Conservation (phyloP, 2,113 vertebrate genomes). For the Proterorhinus semilunaris region DNA sequence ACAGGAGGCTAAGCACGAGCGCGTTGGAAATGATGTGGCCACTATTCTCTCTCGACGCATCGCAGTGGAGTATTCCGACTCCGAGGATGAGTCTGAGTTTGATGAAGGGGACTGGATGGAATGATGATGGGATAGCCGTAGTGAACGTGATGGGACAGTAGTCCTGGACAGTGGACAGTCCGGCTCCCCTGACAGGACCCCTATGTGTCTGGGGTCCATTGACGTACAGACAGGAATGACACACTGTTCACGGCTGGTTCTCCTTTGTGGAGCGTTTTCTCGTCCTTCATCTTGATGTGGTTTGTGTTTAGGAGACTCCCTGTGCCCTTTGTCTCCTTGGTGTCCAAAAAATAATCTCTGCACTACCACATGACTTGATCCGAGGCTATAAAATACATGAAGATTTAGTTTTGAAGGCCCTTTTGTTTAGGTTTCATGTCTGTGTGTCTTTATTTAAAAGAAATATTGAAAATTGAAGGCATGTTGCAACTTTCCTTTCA, state of each 20-base stretch:
- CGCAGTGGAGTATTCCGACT: conserved; percentile 97
- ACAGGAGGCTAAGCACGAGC: conserved; percentile 96
- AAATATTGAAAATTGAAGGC: conserved; percentile 44
- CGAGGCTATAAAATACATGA: conserved; percentile 54
- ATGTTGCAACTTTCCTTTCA: conserved; percentile 52
- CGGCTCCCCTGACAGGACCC: conserved; percentile 6
- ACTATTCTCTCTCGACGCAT: conserved; percentile 97
- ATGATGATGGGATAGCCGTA: conserved; percentile 58
- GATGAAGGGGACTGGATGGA: conserved; percentile 99
- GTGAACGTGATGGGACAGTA: neutral
- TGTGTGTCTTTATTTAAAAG: conserved; percentile 40
- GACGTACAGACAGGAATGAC: conserved; percentile 23
- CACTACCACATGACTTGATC: conserved; percentile 69
- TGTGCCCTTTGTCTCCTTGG: conserved; percentile 51
- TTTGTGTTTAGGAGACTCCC: conserved; percentile 47
- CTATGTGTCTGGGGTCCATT: conserved; percentile 30
- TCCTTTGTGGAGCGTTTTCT: conserved; percentile 34
- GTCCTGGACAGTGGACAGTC: conserved; percentile 20
- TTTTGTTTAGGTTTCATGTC: conserved; percentile 50
- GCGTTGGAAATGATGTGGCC: conserved; percentile 96
- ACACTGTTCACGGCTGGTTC: conserved; percentile 24
- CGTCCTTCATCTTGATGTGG: conserved; percentile 38
- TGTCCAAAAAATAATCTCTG: conserved; percentile 72
- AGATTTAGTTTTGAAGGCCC: conserved; percentile 51
- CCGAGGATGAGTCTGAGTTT: conserved; percentile 97